Conservation (phyloP, 1,140 invertebrate genomes). For the Drosophila orena region DNA sequence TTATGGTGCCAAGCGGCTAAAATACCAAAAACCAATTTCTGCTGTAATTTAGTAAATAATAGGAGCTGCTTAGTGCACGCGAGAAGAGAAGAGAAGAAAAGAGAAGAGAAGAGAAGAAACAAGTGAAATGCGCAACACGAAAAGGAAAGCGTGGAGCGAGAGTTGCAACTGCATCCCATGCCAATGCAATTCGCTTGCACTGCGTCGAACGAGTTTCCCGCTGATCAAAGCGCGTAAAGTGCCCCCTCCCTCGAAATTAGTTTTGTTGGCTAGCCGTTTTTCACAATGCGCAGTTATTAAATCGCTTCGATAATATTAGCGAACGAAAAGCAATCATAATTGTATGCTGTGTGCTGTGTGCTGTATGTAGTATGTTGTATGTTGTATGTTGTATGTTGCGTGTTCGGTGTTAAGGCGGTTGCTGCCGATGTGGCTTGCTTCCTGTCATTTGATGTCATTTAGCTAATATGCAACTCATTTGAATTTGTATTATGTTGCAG, state of each 20-base stretch:
- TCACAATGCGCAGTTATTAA: conserved; percentile 72
- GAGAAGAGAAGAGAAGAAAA: conserved; percentile 34
- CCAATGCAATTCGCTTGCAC: conserved; percentile 36
- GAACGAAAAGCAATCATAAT: conserved; percentile 13
- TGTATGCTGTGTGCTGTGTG: conserved; percentile 2
- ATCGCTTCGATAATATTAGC: conserved; percentile 71
- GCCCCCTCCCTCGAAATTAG: conserved; percentile 17
- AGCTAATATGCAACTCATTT: conserved; percentile 65
- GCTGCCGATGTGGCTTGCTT: conserved; percentile 44
- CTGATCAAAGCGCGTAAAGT: conserved; percentile 66
- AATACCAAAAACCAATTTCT: too few relatives aligned
- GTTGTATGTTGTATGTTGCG: neutral
- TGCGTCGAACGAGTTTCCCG: conserved; percentile 62
- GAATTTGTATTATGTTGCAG: conserved; percentile 56
- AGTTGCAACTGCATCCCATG: conserved; percentile 31
- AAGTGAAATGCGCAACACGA: conserved; percentile 39
- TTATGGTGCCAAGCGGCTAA: too few relatives aligned
- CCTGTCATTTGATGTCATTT: conserved; percentile 66
- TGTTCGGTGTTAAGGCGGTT: neutral
- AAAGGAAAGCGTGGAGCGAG: conserved; percentile 33
- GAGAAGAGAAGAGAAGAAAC: conserved; percentile 27
- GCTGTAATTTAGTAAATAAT: too few relatives aligned
- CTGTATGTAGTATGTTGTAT: conserved; percentile 10
- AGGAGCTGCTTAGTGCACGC: conserved; percentile 14
- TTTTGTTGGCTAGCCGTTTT: conserved; percentile 57